phyloP scores from a whole-genome alignment of 2,113 vertebrate species.

The Colinus virginianus region DNA sequence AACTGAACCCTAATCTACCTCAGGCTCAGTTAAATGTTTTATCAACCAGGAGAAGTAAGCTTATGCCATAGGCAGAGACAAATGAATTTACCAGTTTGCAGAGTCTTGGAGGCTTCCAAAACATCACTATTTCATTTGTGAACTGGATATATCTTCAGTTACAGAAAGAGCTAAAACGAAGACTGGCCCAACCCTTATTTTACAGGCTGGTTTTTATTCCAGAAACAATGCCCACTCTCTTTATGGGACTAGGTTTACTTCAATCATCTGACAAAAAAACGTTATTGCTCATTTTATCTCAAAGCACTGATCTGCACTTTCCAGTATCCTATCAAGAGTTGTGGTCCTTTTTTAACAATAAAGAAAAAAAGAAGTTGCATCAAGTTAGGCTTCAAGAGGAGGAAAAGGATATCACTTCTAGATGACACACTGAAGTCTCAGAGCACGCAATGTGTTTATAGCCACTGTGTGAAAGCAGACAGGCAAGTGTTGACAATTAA shows the following conservation, averaged over 20 bases:
- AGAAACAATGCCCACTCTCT: rapidly evolving
- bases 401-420: background rate
- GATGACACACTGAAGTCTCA: background rate
- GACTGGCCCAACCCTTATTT: background rate
- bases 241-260: background rate
- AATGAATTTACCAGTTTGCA: rapidly evolving
- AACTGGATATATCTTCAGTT: background rate
- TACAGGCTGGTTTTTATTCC: background rate
- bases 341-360: background rate
- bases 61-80: background rate
- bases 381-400: background rate
- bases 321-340: rapidly evolving
- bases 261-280: background rate
- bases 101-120: background rate
- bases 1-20: background rate
- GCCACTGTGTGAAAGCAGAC: background rate
- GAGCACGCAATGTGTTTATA: background rate
- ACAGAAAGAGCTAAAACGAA: background rate
- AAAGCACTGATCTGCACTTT: background rate
- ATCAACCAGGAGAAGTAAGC: rapidly evolving
- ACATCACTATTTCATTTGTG: rapidly evolving
- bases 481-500: background rate
- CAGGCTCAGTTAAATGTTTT: background rate
- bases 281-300: rapidly evolving
- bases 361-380: background rate